Evolutionary conservation across 2,113 vertebrate genomes (phyloP), one percentile per base, ranked within the genome.

Genomic region (Psammodynastes pulverulentus): DNA sequence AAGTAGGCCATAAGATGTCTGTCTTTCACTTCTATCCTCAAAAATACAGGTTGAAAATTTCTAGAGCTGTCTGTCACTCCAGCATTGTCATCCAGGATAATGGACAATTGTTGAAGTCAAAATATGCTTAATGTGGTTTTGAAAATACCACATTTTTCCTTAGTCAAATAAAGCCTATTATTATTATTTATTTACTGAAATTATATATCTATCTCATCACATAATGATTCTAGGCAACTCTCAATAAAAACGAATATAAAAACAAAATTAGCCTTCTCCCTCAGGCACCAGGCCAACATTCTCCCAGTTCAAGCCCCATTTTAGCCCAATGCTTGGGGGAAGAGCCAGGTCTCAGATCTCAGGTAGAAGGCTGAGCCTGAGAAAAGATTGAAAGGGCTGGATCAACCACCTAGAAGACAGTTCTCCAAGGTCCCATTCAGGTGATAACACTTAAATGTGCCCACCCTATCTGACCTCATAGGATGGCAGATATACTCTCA

Each of bases 11-110:
- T 13, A 94, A 62, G 34, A 67, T 15, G 62, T 72, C 67, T 72
- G 1, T 72, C 15, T 72, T 72, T 34, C 15, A 72, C 67, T 56
- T 67, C 89, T 89, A 95, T 95, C 94, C 86, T 67, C 15, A 53
- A 94, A 94, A 92, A 56, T 86, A 53, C 92, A 9, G 45, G 21
- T 51, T 58, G 53, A 90, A 54, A 92, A 43, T 62, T 90, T 49
- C 91, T 91, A 93, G 88, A 0, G 0, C 79, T 39, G 34, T 19
- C 67, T 19, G 67, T 94, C 45, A 62, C 84, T 58, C 26, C 9
- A 45, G 49, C 9, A 79, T 79, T 72, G n/a, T 39, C 15, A 39
- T 34, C 67, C 34, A 39, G 34, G 19, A 39, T 21, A 39, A 19
- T 39, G 6, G 19, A 79, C 34, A 72, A 34, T 72, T 39, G 67